These are phyloP conservation scores for Acromyrmex charruanus DNA, from an alignment of 1,140 invertebrate genomes.

Conservation along the genomic window DNA sequence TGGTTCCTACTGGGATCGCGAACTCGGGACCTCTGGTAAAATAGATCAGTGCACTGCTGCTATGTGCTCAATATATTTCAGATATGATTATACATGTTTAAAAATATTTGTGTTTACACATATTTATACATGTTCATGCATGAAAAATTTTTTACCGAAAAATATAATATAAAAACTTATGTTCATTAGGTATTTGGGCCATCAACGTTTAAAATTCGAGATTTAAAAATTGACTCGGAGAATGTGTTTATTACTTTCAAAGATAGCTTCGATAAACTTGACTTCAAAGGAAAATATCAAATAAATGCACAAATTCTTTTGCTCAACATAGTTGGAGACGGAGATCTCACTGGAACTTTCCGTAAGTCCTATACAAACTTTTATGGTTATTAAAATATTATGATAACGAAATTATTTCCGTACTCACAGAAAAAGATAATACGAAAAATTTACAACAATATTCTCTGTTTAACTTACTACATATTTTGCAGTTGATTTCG, in stretches of 20 bases:
- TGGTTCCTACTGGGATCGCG: too few species aligned
- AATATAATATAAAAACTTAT: background rate
- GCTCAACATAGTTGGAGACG: constrained; percentile 88
- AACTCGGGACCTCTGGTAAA: too few species aligned
- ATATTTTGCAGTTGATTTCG: constrained; percentile 87
- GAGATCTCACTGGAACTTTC: constrained; percentile 89
- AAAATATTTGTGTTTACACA: too few species aligned
- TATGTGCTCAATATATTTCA: too few species aligned
- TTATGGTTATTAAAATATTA: background rate
- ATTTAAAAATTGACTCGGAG: constrained; percentile 86
- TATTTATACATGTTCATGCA: too few species aligned
- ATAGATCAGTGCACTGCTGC: too few species aligned
- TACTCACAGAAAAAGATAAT: background rate
- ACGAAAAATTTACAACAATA: background rate
- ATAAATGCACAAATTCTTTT: constrained; percentile 89
- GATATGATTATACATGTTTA: too few species aligned
- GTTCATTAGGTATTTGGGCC: constrained; percentile 80
- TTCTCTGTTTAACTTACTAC: background rate
- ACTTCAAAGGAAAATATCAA: constrained; percentile 88
- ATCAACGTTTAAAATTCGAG: constrained; percentile 79
- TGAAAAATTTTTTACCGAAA: too few species aligned
- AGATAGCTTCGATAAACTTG: constrained; percentile 86
- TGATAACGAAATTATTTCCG: background rate
- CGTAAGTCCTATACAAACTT: constrained; percentile 86
- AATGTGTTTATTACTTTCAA: constrained; percentile 88